Base-by-base conservation (phyloP, 2,888 invertebrate genomes). In the Drosophila melanosoma region DNA sequence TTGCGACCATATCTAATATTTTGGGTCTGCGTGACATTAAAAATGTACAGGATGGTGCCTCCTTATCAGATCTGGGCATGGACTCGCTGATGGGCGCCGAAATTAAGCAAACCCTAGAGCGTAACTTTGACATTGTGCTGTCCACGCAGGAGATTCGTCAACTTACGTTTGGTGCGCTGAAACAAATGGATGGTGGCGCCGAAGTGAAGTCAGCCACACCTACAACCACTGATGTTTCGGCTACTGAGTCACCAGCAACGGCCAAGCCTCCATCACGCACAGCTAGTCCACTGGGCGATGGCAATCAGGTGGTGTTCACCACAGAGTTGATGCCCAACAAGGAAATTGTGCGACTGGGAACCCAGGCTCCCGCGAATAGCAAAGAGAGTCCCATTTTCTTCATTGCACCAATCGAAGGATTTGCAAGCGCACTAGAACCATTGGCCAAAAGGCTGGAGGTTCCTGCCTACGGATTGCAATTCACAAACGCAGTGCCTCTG, bases 21-120 rank as follows among this genome's bases (percentile, higher is more conserved):
- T 94, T 99, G 61, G 97, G 97, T 71, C 96, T 99, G 89, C 98
- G 98, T 93, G 98, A 99, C 90, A 94, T 96, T 0, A 95, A 95
- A 82, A 96, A 96, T 74, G 95, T 99, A 36, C 95, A 97, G 74
- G 94, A 95, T 49, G 95, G 95, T 35, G 95, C 97, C 6, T 96
- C 96, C 49, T 94, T 99, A 54, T 98, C 98, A 35, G 99, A 99
- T 93, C 95, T 99, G 48, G 99, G 99, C 73, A 97, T 99, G 96
- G 99, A 99, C 93, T 99, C 99, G 2, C 94, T 99, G 81, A 99
- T 99, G 99, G 99, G 99, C 53, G 98, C 99, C 2, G 99, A 99
- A 94, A 98, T 99, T 91, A 99, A 99, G 93, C 99, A 99, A 94
- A 97, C 97, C 0, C 94, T 99, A 62, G 99, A 99, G 93, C 95